Base-by-base conservation (phyloP, 1,140 invertebrate species). In the Olivierus martensii region DNA sequence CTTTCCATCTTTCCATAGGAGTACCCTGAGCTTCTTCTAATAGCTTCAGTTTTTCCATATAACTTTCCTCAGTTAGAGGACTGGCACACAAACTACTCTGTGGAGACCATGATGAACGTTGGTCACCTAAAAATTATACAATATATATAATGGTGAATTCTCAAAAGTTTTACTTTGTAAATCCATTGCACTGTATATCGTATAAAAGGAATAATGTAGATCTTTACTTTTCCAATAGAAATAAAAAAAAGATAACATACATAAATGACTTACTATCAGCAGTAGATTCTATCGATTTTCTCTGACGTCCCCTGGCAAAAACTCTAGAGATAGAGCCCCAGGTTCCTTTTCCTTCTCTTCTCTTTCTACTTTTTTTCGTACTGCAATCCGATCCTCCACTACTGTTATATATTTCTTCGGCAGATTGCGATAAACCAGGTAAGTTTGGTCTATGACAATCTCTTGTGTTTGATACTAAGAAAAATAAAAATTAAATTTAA, bases 1-100 rank as follows among this genome's bases (percentile, higher is more conserved):
- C 88, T 56, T 87, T 77, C 90, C 90, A 95, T 62, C 84, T 74
- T 57, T 88, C 83, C 73, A 93, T 84, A n/a, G 87, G 86, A 53
- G 89, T 73, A 2, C 83, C 80, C 2, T 83, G 84, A 5, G 87
- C 86, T 69, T 92, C 87, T 34, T 88, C 77, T 9, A 92, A 70
- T 28, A 89, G 68, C 43, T 80, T 71, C 35, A 87, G 68, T 67
- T 87, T 87, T 63, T 88, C 84, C 34, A 83, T 80, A 62, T 86
- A 87, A 52, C 82, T 84, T 65, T 87, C 84, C 62, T 86, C 82
- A 4, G 81, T 84, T 14, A 91, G 71, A 0, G 85, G 84, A 56
- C 67, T 67, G 6, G 66, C 61, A 39, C 57, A 65, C 3, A 53
- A 38, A 46, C 61, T 58, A 5, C 49, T 52, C 34, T 59, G 45